Conservation (phyloP, 2,797 vertebrate species). For the Mus spretus region DNA sequence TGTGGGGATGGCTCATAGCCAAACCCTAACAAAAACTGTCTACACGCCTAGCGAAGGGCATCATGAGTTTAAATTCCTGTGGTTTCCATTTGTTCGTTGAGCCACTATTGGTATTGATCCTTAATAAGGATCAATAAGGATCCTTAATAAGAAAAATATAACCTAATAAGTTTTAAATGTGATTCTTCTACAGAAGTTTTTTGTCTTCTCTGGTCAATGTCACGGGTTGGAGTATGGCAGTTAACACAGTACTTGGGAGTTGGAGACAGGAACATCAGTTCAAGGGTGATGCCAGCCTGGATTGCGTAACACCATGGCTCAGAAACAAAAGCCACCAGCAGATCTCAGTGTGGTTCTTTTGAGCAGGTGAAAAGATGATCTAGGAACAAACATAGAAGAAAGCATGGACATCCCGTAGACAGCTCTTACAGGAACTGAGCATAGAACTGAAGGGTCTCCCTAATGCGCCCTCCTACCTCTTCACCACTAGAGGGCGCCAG, state of each 20-base stretch:
- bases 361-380: background rate
- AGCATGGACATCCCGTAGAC: no score
- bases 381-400: background rate
- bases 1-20: background rate
- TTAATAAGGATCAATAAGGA: background rate
- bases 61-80: background rate
- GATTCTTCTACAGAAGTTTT: constrained; percentile 19
- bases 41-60: background rate
- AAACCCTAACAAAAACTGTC: background rate
- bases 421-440: background rate
- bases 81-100: background rate
- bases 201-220: background rate
- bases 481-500: background rate
- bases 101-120: background rate
- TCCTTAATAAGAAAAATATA: constrained; percentile 3
- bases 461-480: background rate
- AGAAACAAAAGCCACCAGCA: background rate
- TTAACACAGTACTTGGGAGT: background rate
- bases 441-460: background rate
- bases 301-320: background rate
- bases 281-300: background rate
- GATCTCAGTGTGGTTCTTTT: background rate
- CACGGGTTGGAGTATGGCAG: background rate
- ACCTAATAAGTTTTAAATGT: background rate
- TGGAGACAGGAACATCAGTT: background rate